Percentiles rank a stretch among this genome's conserved stretches.
phyloP scores from a whole-genome alignment of 1,140 invertebrate species.

The Gryon sp. region DNA sequence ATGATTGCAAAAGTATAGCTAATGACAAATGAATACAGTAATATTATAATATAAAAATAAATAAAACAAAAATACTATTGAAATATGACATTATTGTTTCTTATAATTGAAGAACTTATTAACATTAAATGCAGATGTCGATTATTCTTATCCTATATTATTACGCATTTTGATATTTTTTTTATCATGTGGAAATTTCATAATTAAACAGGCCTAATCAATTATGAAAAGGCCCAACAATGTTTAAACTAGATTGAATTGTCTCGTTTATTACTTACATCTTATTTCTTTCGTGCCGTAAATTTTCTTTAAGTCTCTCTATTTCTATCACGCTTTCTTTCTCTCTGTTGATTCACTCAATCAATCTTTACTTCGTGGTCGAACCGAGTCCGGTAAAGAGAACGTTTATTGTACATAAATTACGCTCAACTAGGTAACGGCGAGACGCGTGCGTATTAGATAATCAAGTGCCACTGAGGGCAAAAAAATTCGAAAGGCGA shows the following conservation, averaged over 20 bases:
- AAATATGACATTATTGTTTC: no score
- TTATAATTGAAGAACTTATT: no score
- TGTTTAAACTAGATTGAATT: slow-evolving; percentile 19
- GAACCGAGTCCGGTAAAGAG: slow-evolving; percentile 32
- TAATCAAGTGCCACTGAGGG: slow-evolving; percentile 29
- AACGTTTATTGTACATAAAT: slow-evolving; percentile 54
- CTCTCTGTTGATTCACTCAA: slow-evolving; percentile 21
- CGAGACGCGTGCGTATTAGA: slow-evolving; percentile 60
- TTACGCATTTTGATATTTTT: no score
- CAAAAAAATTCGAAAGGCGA: slow-evolving; percentile 52
- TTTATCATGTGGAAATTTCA: no score
- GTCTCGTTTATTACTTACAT: slow-evolving; percentile 43
- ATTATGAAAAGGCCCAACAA: slow-evolving; percentile 22
- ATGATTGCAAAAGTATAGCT: no score
- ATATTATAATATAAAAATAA: no score
- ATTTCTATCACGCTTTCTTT: slow-evolving; percentile 19
- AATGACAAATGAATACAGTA: no score
- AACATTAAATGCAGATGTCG: no score
- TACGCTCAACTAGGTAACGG: slow-evolving; percentile 48
- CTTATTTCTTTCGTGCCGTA: slow-evolving; percentile 22
- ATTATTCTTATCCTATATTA: no score
- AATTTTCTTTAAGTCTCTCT: slow-evolving; percentile 20
- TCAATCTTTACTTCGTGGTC: slow-evolving; percentile 33
- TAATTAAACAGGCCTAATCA: slow-evolving; percentile 21
- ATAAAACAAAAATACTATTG: no score